Evolutionary conservation across 2,888 invertebrate species (phyloP).

Genomic region (Dione juno): DNA sequence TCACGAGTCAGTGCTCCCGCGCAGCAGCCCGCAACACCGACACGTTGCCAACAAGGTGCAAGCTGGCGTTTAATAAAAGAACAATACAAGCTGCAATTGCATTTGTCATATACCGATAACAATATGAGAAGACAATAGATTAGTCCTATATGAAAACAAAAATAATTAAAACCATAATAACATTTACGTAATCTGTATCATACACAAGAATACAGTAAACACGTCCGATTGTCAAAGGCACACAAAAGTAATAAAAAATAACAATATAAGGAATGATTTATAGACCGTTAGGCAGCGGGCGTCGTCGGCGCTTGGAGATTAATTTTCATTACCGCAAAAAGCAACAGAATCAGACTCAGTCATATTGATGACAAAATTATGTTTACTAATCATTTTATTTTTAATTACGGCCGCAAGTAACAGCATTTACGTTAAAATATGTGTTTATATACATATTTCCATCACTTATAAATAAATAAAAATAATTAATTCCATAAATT

Average conservation of each 20-base stretch:
- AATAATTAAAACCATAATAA: constrained; percentile 1
- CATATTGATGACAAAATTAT: background rate
- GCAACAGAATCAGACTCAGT: background rate
- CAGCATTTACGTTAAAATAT: background rate
- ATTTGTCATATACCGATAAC: constrained; percentile 5
- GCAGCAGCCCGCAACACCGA: constrained; percentile 60
- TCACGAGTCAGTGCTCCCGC: constrained; percentile 69
- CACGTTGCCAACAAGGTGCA: constrained; percentile 49
- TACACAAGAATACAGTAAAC: constrained; percentile 11
- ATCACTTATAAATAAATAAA: too few relatives aligned
- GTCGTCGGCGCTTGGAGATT: constrained; percentile 58
- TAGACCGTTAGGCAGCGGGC: constrained; percentile 61
- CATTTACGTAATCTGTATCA: constrained; percentile 15
- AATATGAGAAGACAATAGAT: background rate
- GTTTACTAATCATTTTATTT: background rate
- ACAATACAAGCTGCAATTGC: constrained; percentile 29
- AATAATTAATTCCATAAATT: background rate
- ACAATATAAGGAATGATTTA: constrained; percentile 63
- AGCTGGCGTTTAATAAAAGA: constrained; percentile 49
- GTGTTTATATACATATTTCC: too few relatives aligned
- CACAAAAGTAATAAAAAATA: constrained; percentile 43
- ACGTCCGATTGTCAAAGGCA: constrained; percentile 31
- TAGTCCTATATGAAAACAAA: background rate
- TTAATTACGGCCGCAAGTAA: background rate
- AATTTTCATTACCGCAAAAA: constrained; percentile 54